Evolutionary conservation across 2,113 vertebrate genomes (phyloP), one percentile per base, ranked within the genome.

Genomic region (Zosterops lateralis): DNA sequence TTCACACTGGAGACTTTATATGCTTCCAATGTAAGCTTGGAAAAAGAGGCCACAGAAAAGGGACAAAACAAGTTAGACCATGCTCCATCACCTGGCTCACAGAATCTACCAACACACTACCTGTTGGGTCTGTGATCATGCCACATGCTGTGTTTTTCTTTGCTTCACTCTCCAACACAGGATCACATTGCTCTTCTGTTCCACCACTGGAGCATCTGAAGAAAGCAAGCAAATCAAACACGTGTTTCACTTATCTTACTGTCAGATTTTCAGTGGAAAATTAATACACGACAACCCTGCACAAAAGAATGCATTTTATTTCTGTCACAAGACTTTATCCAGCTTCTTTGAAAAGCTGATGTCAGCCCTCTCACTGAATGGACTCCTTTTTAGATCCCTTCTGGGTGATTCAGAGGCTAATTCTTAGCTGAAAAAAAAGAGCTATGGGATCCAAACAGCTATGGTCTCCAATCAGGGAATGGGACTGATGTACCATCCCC

Each of bases 131-230:
- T 18, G 87, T 97, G 86, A 99, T 98, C 95, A 98, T 98, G 92
- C 98, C 98, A 93, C 98, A 98, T 87, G 93, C 96, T 40, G 97
- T 97, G 48, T 97, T 96, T 86, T 98, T 98, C 72, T 97, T 91
- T 67, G 98, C 98, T 42, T 99, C 98, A 53, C 90, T 97, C 74
- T 98, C 95, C 19, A 97, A 90, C 2, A 89, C 66, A n/a, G 92
- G 56, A 64, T 98, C 97, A 95, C 98, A 98, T 9, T 50, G 22
- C 12, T 93, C 80, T 36, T 97, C 71, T 58, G 94, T 9, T 85
- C 96, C 79, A 95, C 62, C 79, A 94, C 17, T 92, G 66, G 97
- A 94, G 96, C 96, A 57, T 73, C 97, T 90, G 84, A 34, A 36
- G 54, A 88, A 82, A 77, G 53, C 40, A 93, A 92, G 38, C 48